A percentile compares a stretch with the other conserved stretches of the same genome.
Conservation (phyloP, 2,888 invertebrate genomes). For the Phyto melanocephala region DNA sequence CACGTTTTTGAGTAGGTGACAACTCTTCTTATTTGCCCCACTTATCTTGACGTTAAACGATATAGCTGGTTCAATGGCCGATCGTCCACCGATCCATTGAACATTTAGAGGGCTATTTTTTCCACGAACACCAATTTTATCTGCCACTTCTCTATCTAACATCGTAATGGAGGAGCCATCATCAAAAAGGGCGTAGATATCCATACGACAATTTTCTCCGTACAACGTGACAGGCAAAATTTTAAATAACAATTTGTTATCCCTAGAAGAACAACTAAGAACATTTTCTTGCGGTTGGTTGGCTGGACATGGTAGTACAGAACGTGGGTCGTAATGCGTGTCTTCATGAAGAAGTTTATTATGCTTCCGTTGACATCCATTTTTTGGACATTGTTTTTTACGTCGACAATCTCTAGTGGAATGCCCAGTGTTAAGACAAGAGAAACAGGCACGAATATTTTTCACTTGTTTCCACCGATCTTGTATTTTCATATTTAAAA, state of each 20-base stretch:
- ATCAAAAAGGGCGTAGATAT: constrained; percentile 9
- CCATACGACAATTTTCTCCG: constrained; percentile 3
- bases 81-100: too few species aligned
- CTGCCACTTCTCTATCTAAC: not conserved
- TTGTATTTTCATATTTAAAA: not conserved
- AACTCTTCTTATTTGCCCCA: too few species aligned
- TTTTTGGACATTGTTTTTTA: not conserved
- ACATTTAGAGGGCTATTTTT: too few species aligned
- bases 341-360: constrained; percentile 19
- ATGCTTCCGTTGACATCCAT: constrained; percentile 13
- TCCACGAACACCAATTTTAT: too few species aligned
- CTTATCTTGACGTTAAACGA: too few species aligned
- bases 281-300: constrained; percentile 5
- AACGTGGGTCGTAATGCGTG: not conserved
- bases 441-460: constrained; percentile 5
- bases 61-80: too few species aligned
- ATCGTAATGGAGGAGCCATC: constrained; percentile 19
- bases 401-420: not conserved
- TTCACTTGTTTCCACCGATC: not conserved
- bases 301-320: not conserved
- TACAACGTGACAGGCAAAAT: constrained; percentile 21
- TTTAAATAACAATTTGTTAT: constrained; percentile 2
- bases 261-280: not conserved
- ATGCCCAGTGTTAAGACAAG: not conserved
- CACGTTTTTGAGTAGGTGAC: constrained; percentile 24